These are phyloP conservation scores for Bolinopsis microptera DNA, from an alignment of 37 sponge, comb jelly and placozoan genomes.

Conservation along the genomic window DNA sequence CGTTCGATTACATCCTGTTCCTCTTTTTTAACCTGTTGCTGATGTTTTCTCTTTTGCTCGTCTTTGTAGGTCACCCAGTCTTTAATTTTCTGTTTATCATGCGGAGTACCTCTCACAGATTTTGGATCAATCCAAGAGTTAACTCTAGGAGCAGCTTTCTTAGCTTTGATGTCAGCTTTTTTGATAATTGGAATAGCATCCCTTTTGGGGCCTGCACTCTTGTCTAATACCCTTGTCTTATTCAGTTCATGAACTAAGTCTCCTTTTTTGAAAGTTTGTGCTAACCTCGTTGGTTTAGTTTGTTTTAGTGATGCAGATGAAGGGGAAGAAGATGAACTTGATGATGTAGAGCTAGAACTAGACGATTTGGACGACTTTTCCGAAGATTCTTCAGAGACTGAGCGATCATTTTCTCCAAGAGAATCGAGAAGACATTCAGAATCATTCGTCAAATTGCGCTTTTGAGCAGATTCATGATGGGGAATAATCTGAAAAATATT, in stretches of 20 bases:
- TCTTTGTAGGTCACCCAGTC: conserved; percentile 36
- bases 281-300: conserved; percentile 5
- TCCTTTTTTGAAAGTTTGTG: conserved; percentile 46
- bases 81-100: background rate
- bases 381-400: background rate
- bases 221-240: background rate
- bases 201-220: background rate
- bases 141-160: background rate
- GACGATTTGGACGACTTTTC: background rate
- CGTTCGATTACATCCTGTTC: background rate
- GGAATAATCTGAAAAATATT: background rate
- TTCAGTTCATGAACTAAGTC: conserved; percentile 16
- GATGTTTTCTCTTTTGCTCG: background rate
- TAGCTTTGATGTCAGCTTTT: background rate
- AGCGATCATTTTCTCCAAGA: background rate
- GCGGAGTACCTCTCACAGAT: conserved; percentile 7
- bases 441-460: background rate
- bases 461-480: background rate
- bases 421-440: background rate
- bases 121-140: conserved; percentile 42
- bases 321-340: background rate
- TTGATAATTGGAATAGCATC: background rate
- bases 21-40: background rate
- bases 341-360: background rate
- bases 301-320: background rate